phyloP scores from a whole-genome alignment of 2,113 vertebrate species.

The Brachionichthys hirsutus region DNA sequence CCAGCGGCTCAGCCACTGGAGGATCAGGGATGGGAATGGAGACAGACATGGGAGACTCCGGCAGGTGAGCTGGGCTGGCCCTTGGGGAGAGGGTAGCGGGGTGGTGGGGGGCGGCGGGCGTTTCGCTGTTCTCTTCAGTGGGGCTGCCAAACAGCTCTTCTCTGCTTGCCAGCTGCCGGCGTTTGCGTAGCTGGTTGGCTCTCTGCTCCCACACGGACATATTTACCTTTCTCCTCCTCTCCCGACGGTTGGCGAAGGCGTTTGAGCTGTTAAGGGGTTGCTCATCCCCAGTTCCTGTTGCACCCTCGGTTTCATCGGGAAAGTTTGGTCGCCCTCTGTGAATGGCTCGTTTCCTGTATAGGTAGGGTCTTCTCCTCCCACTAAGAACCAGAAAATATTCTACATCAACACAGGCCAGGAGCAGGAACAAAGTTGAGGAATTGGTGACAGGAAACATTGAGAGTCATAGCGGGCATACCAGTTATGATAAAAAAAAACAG shows the following conservation, averaged over 20 bases:
- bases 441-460: slow-evolving; percentile 32
- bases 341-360: slow-evolving; percentile 81
- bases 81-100: slow-evolving; percentile 50
- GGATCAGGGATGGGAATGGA: slow-evolving; percentile 75
- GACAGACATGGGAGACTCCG: slow-evolving; percentile 75
- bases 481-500: slow-evolving; percentile 17
- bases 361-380: slow-evolving; percentile 80
- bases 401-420: slow-evolving; percentile 34
- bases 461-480: slow-evolving; percentile 31
- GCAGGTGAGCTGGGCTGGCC: slow-evolving; percentile 69
- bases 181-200: slow-evolving; percentile 92
- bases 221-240: slow-evolving; percentile 88
- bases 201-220: slow-evolving; percentile 99
- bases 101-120: slow-evolving; percentile 60
- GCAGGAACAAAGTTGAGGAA: slow-evolving; percentile 1
- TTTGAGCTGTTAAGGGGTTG: slow-evolving; percentile 53
- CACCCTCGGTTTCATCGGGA: slow-evolving; percentile 68
- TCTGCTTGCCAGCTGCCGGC: slow-evolving; percentile 94
- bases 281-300: neutral
- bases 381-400: slow-evolving; percentile 61
- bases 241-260: slow-evolving; percentile 80
- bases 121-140: slow-evolving; percentile 71
- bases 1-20: slow-evolving; percentile 61
- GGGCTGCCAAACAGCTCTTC: slow-evolving; percentile 85
- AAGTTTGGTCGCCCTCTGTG: slow-evolving; percentile 75